These are phyloP conservation scores for Umimayanthus chanpuru DNA, from an alignment of 92 coral and sea anemone genomes.

Conservation along the genomic window DNA sequence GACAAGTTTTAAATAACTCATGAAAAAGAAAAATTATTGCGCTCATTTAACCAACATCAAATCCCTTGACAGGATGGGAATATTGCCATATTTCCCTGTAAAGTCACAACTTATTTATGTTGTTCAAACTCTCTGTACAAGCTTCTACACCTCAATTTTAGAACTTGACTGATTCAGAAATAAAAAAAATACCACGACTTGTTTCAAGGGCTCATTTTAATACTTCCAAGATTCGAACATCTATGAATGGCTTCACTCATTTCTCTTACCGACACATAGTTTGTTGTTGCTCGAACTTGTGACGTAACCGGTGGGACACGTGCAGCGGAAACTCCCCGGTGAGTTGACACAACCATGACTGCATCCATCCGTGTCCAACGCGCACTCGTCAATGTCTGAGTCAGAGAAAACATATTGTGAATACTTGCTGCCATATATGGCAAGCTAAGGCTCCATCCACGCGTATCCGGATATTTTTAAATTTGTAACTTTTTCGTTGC, in stretches of 20 bases:
- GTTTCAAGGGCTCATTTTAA: neutral
- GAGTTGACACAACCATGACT: conserved; percentile 52
- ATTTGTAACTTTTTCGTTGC: too few species aligned
- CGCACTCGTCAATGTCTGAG: conserved; percentile 39
- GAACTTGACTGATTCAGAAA: neutral
- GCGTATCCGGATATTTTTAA: too few species aligned
- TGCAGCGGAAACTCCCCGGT: conserved; percentile 49
- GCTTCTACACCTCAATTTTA: too few species aligned
- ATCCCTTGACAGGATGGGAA: too few species aligned
- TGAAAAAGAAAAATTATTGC: too few species aligned
- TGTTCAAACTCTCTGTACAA: too few species aligned
- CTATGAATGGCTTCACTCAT: neutral
- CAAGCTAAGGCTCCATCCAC: too few species aligned
- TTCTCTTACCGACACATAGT: conserved; percentile 27
- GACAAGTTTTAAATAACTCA: neutral
- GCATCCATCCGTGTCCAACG: conserved; percentile 30
- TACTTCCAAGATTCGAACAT: neutral
- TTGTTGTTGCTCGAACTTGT: conserved; percentile 17
- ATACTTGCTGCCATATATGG: too few species aligned
- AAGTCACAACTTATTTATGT: too few species aligned
- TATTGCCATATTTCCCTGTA: too few species aligned
- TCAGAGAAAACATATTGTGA: neutral
- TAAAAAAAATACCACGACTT: neutral
- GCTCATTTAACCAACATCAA: too few species aligned
- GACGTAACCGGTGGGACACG: conserved; percentile 48